phyloP scores from a whole-genome alignment of 1,140 invertebrate genomes.

The Pissodes strobi region DNA sequence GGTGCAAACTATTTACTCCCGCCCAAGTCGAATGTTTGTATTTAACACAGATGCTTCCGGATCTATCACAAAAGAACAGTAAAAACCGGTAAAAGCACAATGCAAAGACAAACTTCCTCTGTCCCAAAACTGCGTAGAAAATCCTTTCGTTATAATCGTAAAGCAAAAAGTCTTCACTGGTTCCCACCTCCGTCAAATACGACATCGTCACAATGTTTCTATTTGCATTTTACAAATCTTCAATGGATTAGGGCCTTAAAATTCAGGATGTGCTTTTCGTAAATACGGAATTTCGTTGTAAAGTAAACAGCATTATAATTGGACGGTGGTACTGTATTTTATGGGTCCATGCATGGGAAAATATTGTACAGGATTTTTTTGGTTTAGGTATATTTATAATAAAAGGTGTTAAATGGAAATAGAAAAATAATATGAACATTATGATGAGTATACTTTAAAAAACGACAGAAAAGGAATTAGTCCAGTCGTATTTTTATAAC shows the following conservation, averaged over 20 bases:
- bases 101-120: slow-evolving; percentile 32
- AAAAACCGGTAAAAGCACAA: slow-evolving; percentile 28
- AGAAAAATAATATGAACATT: no score
- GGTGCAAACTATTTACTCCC: slow-evolving; percentile 4
- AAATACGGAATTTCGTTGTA: neutral
- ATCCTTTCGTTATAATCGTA: slow-evolving; percentile 24
- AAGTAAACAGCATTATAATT: no score
- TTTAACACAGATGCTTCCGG: slow-evolving; percentile 34
- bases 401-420: no score
- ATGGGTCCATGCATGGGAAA: no score
- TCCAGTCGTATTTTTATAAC: no score
- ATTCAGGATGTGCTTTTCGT: neutral
- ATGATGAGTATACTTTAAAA: no score
- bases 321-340: no score
- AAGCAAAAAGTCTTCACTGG: slow-evolving; percentile 2
- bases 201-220: slow-evolving; percentile 17
- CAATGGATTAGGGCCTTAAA: neutral
- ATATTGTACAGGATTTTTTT: no score
- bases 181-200: slow-evolving; percentile 13
- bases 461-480: no score
- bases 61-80: slow-evolving; percentile 31
- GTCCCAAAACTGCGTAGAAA: slow-evolving; percentile 12
- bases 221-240: slow-evolving; percentile 18
- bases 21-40: slow-evolving; percentile 22
- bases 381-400: no score